Percentiles rank a stretch among this genome's conserved stretches.
phyloP scores from a whole-genome alignment of 2,113 vertebrate species.

The Ranitomeya variabilis region DNA sequence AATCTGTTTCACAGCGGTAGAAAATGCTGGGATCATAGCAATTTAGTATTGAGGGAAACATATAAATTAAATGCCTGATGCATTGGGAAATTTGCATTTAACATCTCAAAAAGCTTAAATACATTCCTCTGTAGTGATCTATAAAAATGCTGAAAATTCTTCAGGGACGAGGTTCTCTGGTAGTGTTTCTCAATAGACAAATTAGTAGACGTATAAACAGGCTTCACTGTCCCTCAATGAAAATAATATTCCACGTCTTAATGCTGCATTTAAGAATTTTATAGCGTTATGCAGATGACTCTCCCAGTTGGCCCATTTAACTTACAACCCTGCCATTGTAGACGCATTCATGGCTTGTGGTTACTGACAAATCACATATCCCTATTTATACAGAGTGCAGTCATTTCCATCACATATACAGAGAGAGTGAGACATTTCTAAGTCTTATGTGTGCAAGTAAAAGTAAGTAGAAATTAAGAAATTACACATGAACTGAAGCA shows the following conservation, averaged over 20 bases:
- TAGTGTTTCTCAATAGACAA: conserved; percentile 39
- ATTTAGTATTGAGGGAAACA: conserved; percentile 34
- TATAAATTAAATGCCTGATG: conserved; percentile 52
- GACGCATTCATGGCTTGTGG: not conserved
- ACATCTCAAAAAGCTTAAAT: conserved; percentile 8
- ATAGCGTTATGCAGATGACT: conserved; percentile 1
- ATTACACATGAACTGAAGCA: not conserved
- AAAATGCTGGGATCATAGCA: conserved; percentile 15
- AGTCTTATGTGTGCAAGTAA: not conserved
- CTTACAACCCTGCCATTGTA: not conserved
- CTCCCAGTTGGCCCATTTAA: conserved; percentile 15
- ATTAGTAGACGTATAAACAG: conserved; percentile 17
- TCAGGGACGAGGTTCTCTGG: conserved; percentile 3
- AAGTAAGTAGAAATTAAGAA: not conserved
- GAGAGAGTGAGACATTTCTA: not conserved
- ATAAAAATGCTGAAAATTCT: conserved; percentile 21
- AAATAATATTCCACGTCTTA: not conserved
- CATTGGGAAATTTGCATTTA: conserved; percentile 31
- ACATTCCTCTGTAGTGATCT: conserved; percentile 20
- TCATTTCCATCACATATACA: not conserved
- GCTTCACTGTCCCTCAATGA: not conserved
- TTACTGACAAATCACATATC: conserved; percentile 11
- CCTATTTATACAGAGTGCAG: not conserved
- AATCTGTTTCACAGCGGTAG: conserved; percentile 33
- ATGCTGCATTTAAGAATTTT: conserved; percentile 22